phyloP scores from a whole-genome alignment of 2,113 vertebrate species.

The Bagarius yarrelli region DNA sequence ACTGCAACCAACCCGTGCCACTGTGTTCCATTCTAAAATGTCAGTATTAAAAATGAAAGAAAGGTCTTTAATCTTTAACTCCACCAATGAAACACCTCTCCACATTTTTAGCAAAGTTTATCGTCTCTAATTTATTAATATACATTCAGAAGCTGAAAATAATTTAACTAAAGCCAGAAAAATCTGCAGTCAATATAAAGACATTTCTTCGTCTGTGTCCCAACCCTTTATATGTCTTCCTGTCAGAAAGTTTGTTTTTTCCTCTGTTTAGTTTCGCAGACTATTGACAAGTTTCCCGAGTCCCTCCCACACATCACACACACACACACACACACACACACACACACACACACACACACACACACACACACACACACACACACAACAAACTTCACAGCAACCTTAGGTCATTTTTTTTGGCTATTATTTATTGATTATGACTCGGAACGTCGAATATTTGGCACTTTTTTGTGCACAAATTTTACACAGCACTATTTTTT shows the following conservation, averaged over 20 bases:
- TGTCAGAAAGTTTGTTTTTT: background rate
- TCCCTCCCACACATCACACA: no score
- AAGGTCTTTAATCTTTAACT: background rate
- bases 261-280: background rate
- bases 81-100: background rate
- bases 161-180: background rate
- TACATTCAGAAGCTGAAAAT: no score
- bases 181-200: background rate
- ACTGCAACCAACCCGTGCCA: background rate
- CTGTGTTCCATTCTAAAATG: background rate
- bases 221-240: background rate
- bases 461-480: constrained; percentile 21
- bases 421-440: background rate
- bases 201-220: no score
- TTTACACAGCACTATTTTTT: background rate
- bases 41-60: background rate
- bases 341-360: background rate
- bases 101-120: no score
- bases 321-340: background rate
- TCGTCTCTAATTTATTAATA: no score
- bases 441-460: constrained; percentile 30
- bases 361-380: background rate
- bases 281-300: background rate
- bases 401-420: constrained; percentile 3
- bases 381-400: constrained; percentile 21